These are phyloP conservation scores for Sitta carolinensis DNA, from an alignment of 2,797 vertebrate genomes.

Conservation along the genomic window DNA sequence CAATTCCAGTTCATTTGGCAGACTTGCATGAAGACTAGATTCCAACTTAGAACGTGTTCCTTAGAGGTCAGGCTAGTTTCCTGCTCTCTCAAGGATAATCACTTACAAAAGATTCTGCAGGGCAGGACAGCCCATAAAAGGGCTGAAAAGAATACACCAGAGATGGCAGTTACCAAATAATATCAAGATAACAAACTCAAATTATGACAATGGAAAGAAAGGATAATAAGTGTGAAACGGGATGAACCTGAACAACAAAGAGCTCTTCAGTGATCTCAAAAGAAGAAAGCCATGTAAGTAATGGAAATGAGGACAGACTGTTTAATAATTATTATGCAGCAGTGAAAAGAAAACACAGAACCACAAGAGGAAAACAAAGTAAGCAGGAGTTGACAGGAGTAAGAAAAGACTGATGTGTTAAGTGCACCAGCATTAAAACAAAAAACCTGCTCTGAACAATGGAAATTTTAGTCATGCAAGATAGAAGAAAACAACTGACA, in stretches of 20 bases:
- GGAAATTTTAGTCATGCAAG: background rate
- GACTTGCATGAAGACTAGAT: background rate
- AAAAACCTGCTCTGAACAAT: accelerated
- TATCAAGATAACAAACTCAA: background rate
- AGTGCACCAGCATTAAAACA: background rate
- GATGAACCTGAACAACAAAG: background rate
- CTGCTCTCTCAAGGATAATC: background rate
- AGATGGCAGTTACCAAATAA: background rate
- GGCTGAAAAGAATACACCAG: background rate
- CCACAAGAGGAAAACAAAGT: background rate
- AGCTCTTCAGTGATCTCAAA: background rate
- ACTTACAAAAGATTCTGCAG: background rate
- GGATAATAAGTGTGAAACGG: background rate
- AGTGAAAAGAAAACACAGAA: background rate
- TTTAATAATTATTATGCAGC: background rate
- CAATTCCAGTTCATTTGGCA: background rate
- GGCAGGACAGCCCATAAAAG: background rate
- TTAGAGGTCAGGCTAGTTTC: background rate
- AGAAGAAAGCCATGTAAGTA: background rate
- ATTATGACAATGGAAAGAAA: background rate
- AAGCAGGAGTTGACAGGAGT: background rate
- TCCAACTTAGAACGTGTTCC: background rate
- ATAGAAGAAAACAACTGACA: background rate
- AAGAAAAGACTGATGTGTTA: background rate
- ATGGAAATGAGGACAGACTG: background rate